Percentiles rank a stretch among this genome's conserved stretches.
Evolutionary conservation across 2,888 invertebrate species (phyloP).

Genomic region (Fabriciana adippe): DNA sequence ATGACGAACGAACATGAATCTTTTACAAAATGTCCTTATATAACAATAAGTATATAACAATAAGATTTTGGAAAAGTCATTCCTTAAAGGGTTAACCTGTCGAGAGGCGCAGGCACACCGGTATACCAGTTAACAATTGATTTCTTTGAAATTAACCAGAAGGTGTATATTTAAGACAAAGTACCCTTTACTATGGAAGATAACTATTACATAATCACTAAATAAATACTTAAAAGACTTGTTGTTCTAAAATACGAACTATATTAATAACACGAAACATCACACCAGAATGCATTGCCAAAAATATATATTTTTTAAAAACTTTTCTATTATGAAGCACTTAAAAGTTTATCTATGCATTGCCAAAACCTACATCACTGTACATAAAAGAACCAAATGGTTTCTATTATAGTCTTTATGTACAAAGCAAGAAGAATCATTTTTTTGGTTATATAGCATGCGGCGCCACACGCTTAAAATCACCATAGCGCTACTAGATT

Average conservation of each 20-base stretch:
- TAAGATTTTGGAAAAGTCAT: too few species aligned
- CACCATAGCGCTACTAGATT: constrained; percentile 58
- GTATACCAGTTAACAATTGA: too few species aligned
- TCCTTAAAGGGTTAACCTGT: too few species aligned
- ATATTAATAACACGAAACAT: not conserved
- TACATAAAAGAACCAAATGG: not conserved
- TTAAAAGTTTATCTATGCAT: not conserved
- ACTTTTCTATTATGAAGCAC: constrained; percentile 6
- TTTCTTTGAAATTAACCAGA: too few species aligned
- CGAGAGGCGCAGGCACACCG: too few species aligned
- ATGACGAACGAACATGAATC: too few species aligned
- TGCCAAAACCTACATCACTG: not conserved
- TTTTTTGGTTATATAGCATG: constrained; percentile 6
- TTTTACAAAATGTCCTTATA: too few species aligned
- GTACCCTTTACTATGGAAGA: too few species aligned
- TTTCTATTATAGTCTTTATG: not conserved
- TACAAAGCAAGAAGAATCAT: constrained; percentile 1
- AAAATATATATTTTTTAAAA: not conserved
- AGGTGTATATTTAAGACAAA: too few species aligned
- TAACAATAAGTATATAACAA: too few species aligned
- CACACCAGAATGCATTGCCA: not conserved
- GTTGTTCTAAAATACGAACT: not conserved
- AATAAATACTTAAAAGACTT: not conserved
- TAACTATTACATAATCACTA: not conserved
- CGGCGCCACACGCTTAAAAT: constrained; percentile 55